A percentile compares a stretch with the other conserved stretches of the same genome.
phyloP scores from a whole-genome alignment of 2,797 vertebrate genomes.

The Falco peregrinus region DNA sequence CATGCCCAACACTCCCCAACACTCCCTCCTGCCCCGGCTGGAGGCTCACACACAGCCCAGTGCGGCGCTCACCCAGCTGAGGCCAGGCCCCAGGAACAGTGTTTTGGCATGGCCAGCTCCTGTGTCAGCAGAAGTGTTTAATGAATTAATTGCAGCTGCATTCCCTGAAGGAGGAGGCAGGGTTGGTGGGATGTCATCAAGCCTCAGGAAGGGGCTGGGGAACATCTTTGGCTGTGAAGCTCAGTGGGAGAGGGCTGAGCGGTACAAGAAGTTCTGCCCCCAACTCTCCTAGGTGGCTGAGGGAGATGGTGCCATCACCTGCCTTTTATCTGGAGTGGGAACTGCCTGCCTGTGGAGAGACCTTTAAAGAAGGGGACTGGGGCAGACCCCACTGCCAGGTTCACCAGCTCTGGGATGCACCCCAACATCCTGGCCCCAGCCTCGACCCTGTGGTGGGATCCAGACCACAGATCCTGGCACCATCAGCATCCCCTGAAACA shows the following conservation, averaged over 20 bases:
- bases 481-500: neutral
- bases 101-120: neutral
- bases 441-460: rapidly evolving
- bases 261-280: neutral
- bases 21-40: neutral
- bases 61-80: neutral
- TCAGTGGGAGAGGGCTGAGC: neutral
- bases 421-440: neutral
- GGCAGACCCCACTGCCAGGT: neutral
- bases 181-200: neutral
- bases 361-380: neutral
- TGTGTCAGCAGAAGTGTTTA: constrained; percentile 7
- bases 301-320: neutral
- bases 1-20: neutral
- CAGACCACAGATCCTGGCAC: neutral
- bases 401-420: rapidly evolving
- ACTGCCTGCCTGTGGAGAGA: neutral
- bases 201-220: neutral
- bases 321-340: neutral
- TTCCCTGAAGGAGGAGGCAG: neutral
- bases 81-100: neutral
- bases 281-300: neutral
- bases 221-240: neutral
- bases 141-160: constrained; percentile 38
- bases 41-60: neutral